A percentile compares a stretch with the other conserved stretches of the same genome.
These are phyloP conservation scores for Litoditis marina DNA, from an alignment of 2,888 invertebrate genomes.

Conservation along the genomic window DNA sequence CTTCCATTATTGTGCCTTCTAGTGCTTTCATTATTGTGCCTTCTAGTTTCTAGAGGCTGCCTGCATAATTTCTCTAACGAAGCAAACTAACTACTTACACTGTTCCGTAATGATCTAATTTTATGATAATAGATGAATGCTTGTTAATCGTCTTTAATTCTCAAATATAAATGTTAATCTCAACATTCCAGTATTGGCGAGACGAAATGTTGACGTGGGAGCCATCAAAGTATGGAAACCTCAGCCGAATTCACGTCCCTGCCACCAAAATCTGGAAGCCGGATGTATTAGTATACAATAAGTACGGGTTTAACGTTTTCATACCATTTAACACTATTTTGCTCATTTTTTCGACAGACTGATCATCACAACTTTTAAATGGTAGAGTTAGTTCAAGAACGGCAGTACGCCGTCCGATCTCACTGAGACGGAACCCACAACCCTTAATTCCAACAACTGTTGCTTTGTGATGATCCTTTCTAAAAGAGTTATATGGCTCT, in stretches of 20 bases:
- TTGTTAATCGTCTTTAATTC: too few relatives aligned
- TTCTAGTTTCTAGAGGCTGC: background rate
- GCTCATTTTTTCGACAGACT: too few relatives aligned
- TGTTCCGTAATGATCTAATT: too few relatives aligned
- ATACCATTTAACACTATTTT: too few relatives aligned
- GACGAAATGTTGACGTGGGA: constrained; percentile 57
- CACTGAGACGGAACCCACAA: too few relatives aligned
- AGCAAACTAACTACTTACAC: background rate
- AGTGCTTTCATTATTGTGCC: background rate
- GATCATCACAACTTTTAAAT: too few relatives aligned
- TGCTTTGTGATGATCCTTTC: too few relatives aligned
- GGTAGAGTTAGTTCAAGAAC: too few relatives aligned
- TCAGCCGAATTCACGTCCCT: constrained; percentile 55
- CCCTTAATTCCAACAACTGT: too few relatives aligned
- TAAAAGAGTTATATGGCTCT: constrained; percentile 10
- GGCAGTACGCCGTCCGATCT: too few relatives aligned
- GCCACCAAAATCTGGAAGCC: constrained; percentile 57
- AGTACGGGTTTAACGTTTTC: constrained; percentile 21
- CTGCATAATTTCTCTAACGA: background rate
- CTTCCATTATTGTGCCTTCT: background rate
- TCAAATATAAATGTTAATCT: background rate
- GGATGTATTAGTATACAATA: constrained; percentile 59
- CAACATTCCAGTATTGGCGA: constrained; percentile 43
- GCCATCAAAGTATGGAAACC: constrained; percentile 52
- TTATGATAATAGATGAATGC: too few relatives aligned